These are phyloP conservation scores for Mnemiopsis leidyi DNA, from an alignment of 37 sponge, comb jelly and placozoan genomes.

Conservation along the genomic window DNA sequence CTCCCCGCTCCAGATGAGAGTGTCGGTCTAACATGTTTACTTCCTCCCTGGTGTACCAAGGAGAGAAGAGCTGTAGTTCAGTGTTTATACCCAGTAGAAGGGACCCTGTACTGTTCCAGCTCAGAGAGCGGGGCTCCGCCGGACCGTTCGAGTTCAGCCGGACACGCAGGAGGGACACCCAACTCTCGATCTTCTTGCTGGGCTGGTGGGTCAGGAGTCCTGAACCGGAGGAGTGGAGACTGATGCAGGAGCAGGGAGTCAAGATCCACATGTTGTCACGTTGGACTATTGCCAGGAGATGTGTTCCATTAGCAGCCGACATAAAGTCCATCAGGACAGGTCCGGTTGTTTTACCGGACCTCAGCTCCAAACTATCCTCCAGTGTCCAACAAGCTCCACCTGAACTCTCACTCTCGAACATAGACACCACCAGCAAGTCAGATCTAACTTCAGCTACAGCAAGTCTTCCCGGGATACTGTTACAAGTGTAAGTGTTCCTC, in stretches of 20 bases:
- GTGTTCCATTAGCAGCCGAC: conserved; percentile 34
- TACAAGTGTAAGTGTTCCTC: background rate
- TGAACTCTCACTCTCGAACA: conserved; percentile 86
- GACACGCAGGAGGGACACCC: conserved; percentile 2
- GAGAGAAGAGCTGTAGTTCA: conserved; percentile 42
- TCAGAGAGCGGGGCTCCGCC: conserved; percentile 21
- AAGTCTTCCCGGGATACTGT: conserved; percentile 23
- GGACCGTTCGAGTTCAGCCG: background rate
- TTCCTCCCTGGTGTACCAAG: conserved; percentile 19
- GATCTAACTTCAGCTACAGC: background rate
- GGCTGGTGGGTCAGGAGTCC: background rate
- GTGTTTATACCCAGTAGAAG: conserved; percentile 24
- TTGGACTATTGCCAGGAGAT: background rate
- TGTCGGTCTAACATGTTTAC: background rate
- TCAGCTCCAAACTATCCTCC: conserved; percentile 70
- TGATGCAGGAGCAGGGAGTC: conserved; percentile 48
- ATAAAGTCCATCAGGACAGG: conserved; percentile 34
- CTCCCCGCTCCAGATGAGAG: background rate
- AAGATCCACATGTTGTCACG: background rate
- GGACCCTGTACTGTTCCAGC: conserved; percentile 45
- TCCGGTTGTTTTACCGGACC: background rate
- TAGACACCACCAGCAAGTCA: conserved; percentile 69
- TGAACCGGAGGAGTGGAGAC: background rate
- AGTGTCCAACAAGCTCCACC: conserved; percentile 78
- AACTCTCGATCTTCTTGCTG: background rate